Conservation (phyloP, 1,140 invertebrate genomes). For the Euborellia annulipes region DNA sequence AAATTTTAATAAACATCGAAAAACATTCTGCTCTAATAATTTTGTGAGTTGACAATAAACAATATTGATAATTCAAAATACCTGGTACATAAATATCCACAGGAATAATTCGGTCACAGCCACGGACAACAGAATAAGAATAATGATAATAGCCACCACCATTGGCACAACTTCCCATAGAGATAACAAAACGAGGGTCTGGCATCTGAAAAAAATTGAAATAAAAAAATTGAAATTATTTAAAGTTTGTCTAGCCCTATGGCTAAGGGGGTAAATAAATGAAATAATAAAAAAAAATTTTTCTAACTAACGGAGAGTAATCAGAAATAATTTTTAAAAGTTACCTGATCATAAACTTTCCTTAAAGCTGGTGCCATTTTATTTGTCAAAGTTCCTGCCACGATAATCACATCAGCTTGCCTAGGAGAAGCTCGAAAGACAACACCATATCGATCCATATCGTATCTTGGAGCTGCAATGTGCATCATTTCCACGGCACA, state of each 20-base stretch:
- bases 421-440: conserved; percentile 92
- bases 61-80: no score
- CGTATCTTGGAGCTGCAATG: conserved; percentile 91
- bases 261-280: background rate
- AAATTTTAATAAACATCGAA: no score
- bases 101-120: conserved; percentile 93
- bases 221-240: conserved; percentile 10
- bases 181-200: conserved; percentile 90
- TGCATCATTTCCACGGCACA: conserved; percentile 99
- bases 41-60: no score
- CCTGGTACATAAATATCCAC: conserved; percentile 98
- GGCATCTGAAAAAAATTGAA: conserved; percentile 70
- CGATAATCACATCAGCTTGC: conserved; percentile 95
- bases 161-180: conserved; percentile 98
- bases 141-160: conserved; percentile 99
- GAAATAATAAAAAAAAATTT: background rate
- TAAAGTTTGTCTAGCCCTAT: background rate
- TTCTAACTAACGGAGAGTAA: no score
- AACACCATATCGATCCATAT: conserved; percentile 89
- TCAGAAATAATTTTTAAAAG: no score
- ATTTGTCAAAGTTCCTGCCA: conserved; percentile 95
- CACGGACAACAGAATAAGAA: conserved; percentile 91
- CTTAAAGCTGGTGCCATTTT: conserved; percentile 97
- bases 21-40: no score
- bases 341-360: conserved; percentile 74